Percentiles rank a stretch among this genome's conserved stretches.
Evolutionary conservation across 2,797 vertebrate genomes (phyloP).

Genomic region (Spinibarbus caldwelli): DNA sequence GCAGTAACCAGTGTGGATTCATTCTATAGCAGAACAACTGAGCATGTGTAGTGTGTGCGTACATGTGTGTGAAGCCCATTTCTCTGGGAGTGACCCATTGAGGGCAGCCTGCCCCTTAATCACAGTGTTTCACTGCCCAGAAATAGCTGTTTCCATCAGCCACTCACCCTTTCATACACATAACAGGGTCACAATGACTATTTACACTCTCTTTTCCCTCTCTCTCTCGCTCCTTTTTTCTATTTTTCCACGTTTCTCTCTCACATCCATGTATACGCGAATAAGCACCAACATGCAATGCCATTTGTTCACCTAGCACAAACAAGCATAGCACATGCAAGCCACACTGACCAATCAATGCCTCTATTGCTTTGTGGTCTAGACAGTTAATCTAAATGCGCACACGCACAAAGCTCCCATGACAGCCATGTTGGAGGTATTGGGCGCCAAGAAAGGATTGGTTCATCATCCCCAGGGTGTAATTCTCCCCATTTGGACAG

Average conservation of each 20-base stretch:
- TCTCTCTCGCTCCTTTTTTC: not conserved
- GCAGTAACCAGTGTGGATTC: not conserved
- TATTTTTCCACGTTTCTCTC: not conserved
- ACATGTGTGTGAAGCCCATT: conserved; percentile 31
- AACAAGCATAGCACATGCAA: not conserved
- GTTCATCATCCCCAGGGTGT: conserved; percentile 45
- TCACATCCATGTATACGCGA: not conserved
- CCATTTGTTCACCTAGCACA: not conserved
- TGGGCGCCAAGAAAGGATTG: conserved; percentile 40
- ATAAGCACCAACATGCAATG: not conserved
- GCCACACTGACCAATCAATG: conserved; percentile 32
- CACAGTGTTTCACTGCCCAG: conserved; percentile 42
- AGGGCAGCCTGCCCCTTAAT: conserved; percentile 58
- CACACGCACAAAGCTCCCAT: not conserved
- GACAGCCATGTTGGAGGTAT: conserved; percentile 30
- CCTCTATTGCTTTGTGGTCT: conserved; percentile 20
- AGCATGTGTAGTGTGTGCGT: conserved; percentile 19
- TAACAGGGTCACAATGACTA: conserved; percentile 39
- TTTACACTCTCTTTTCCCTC: conserved; percentile 3
- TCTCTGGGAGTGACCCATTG: conserved; percentile 47
- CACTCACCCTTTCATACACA: conserved; percentile 22
- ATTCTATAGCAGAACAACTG: not conserved
- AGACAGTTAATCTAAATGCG: conserved; percentile 38
- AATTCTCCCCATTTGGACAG: conserved; percentile 23
- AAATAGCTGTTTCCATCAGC: conserved; percentile 66